Base-by-base conservation (phyloP, 2,113 vertebrate species). In the Pedetes capensis region DNA sequence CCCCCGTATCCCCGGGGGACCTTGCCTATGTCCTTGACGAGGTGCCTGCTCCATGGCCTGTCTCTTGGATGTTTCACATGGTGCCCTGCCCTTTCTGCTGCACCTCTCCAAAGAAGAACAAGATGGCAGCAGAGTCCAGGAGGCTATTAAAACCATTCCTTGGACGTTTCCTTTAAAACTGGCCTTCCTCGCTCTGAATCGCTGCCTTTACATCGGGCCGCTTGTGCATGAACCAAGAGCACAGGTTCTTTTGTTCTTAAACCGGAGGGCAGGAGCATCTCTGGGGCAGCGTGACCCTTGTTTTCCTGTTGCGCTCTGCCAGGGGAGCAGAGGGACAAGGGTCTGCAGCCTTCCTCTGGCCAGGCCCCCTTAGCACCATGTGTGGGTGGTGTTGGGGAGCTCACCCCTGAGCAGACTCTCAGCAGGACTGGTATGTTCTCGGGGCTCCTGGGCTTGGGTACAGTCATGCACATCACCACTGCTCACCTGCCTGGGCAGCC, bases 401-500 rank as follows among this genome's bases (percentile, higher is more conserved):
- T 27, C 42, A 39, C 18, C 29, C 51, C 49, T 42, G 34, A 51
- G 59, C 47, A 78, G 25, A 20, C 57, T 51, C 89, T 42, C 34
- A 49, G 34, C 5, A 14, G 59, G 83, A 3, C 29, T 16, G 81
- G 20, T 2, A 11, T 3, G 49, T 10, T 29, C 32, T 37, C 5
- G 0, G 44, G 42, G n/a, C 25, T 74, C 22, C 44, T 27, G 53
- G 78, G 7, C 61, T 51, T 7, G 17, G 34, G 66, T 22, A 8
- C 1, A 10, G 4, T 86, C 5, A 9, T 61, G 16, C 3, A 39
- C 2, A 2, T 32, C 0, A 5, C 53, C 22, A 16, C 27, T 11
- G 0, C n/a, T 84, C 1, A 20, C 37, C 37, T 87, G 44, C 9
- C 61, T 1, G 4, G 47, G 39, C 22, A 32, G 80, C 23, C 34